Percentiles rank a stretch among this genome's conserved stretches.
These are phyloP conservation scores for Eurois occulta DNA, from an alignment of 2,888 invertebrate species.

Conservation along the genomic window DNA sequence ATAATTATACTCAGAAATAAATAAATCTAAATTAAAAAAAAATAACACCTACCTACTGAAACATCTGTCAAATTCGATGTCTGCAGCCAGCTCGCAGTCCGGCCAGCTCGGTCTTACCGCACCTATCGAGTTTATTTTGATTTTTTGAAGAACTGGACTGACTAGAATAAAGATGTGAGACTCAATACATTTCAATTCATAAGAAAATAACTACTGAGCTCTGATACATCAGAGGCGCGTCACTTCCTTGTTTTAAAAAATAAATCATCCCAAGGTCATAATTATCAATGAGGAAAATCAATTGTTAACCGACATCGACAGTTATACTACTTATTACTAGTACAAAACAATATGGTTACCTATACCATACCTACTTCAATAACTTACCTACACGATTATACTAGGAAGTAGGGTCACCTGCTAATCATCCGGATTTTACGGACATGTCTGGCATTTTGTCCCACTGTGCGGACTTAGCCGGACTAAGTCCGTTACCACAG, in stretches of 20 bases:
- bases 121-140: too few relatives aligned
- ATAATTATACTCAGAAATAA: too few relatives aligned
- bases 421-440: neutral
- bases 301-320: conserved; percentile 9
- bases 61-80: too few relatives aligned
- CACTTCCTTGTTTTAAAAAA: conserved; percentile 28
- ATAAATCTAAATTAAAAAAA: too few relatives aligned
- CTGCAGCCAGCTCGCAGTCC: too few relatives aligned
- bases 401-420: neutral
- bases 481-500: too few relatives aligned
- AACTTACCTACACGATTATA: neutral
- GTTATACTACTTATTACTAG: neutral
- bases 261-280: conserved; percentile 11
- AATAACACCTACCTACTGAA: too few relatives aligned
- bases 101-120: too few relatives aligned
- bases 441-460: neutral
- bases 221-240: neutral
- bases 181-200: neutral
- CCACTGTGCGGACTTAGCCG: neutral
- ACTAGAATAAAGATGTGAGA: neutral
- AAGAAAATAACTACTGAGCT: neutral
- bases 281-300: conserved; percentile 34
- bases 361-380: conserved; percentile 16
- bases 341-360: neutral
- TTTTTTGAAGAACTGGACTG: too few relatives aligned